Percentiles rank a stretch among this genome's conserved stretches.
These are phyloP conservation scores for Neopelma chrysocephalum DNA, from an alignment of 2,797 vertebrate genomes.

Conservation along the genomic window DNA sequence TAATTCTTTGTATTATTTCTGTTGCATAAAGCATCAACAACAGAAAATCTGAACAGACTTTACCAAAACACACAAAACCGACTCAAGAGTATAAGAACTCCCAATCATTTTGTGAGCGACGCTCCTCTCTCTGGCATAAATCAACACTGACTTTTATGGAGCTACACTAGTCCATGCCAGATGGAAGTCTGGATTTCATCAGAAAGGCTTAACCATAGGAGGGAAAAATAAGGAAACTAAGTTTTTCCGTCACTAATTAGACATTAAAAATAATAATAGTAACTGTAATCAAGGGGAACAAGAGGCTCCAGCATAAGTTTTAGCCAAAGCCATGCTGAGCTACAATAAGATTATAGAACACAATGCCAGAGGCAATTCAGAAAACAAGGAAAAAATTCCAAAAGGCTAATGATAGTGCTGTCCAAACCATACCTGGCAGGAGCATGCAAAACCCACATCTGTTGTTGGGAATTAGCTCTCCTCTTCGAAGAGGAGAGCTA, in stretches of 20 bases:
- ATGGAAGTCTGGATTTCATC: slow-evolving; percentile 23
- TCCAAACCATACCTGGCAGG: slow-evolving; percentile 52
- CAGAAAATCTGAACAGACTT: background rate
- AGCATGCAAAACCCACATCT: slow-evolving; percentile 46
- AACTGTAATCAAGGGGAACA: background rate
- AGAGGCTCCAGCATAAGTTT: background rate
- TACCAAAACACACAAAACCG: background rate
- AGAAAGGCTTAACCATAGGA: background rate
- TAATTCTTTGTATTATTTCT: background rate
- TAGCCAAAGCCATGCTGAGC: background rate
- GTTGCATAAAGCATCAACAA: background rate
- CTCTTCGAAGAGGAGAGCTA: background rate
- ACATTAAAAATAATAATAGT: slow-evolving; percentile 23
- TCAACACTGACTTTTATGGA: background rate
- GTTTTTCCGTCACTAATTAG: background rate
- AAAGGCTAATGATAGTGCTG: background rate
- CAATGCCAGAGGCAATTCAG: background rate
- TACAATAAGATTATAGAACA: background rate
- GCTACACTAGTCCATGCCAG: background rate
- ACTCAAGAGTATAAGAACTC: background rate
- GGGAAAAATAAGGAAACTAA: slow-evolving; percentile 2
- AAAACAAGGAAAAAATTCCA: background rate
- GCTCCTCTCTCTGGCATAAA: background rate
- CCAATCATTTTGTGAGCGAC: background rate
- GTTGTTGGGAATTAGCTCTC: slow-evolving; percentile 55